phyloP scores from a whole-genome alignment of 2,797 vertebrate genomes.

The Dallia pectoralis region DNA sequence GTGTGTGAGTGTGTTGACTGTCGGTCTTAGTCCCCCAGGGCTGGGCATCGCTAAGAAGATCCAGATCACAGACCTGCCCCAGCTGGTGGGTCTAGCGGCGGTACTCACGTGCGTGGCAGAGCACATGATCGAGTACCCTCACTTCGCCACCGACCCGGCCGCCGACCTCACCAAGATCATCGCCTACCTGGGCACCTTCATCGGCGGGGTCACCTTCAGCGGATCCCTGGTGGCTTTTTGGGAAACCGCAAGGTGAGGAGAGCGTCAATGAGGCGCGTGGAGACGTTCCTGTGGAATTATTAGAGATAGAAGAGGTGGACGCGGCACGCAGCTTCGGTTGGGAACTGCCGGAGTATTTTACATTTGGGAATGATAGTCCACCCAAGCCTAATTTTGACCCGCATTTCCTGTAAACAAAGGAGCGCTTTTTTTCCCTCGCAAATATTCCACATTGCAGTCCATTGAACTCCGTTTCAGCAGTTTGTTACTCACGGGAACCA shows the following conservation, averaged over 20 bases:
- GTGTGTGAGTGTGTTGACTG: constrained; percentile 5
- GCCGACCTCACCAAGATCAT: constrained; percentile 77
- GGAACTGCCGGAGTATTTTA: background rate
- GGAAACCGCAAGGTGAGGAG: constrained; percentile 75
- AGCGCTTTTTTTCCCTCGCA: background rate
- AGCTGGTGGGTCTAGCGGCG: constrained; percentile 77
- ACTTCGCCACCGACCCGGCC: constrained; percentile 74
- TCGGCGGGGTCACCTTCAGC: constrained; percentile 78
- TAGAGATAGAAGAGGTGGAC: background rate
- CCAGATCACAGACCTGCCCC: constrained; percentile 80
- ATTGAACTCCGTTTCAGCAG: background rate
- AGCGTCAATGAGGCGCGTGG: fast-evolving
- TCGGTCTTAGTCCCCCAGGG: constrained; percentile 53
- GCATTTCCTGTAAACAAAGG: background rate
- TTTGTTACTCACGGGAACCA: background rate
- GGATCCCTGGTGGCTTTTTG: constrained; percentile 74
- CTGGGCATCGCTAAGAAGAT: constrained; percentile 80
- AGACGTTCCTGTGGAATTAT: background rate
- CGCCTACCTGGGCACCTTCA: constrained; percentile 75
- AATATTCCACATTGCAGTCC: background rate
- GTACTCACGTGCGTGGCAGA: constrained; percentile 75
- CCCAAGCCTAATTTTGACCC: background rate
- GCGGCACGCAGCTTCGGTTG: background rate
- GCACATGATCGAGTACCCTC: constrained; percentile 77
- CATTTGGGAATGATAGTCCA: background rate